Evolutionary conservation across 2,113 vertebrate genomes (phyloP).

Genomic region (Rousettus leschenaultii): DNA sequence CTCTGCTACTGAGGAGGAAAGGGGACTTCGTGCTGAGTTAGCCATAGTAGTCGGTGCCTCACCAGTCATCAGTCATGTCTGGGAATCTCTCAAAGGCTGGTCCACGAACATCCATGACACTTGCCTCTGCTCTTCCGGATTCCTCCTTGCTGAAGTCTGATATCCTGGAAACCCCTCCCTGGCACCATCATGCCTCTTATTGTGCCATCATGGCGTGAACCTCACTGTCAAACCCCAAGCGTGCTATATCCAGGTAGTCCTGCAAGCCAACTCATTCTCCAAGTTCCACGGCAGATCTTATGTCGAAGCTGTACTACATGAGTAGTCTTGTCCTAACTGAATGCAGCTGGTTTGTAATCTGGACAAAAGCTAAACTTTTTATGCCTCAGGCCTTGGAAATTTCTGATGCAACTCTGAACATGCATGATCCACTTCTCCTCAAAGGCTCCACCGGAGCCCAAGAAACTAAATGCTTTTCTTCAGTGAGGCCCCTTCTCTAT

Average conservation of each 20-base stretch:
- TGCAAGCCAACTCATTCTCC: fast-evolving
- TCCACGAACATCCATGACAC: fast-evolving
- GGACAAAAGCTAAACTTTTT: not conserved
- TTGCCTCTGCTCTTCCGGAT: not conserved
- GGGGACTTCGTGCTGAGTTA: not conserved
- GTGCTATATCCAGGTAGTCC: fast-evolving
- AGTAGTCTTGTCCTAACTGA: not conserved
- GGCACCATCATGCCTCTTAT: no score
- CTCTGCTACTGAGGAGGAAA: not conserved
- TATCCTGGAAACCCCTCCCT: no score
- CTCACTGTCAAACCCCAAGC: not conserved
- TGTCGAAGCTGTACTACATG: fast-evolving
- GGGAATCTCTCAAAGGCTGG: not conserved
- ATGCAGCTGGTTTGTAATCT: not conserved
- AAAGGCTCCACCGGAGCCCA: not conserved
- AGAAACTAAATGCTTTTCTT: fast-evolving
- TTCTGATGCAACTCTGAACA: not conserved
- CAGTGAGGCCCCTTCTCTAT: not conserved
- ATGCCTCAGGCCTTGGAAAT: no score
- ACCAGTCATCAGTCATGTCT: fast-evolving
- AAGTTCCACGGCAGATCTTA: not conserved
- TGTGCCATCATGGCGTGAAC: no score
- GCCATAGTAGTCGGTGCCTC: not conserved
- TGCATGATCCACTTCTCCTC: not conserved
- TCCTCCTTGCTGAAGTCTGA: not conserved